These are phyloP conservation scores for Cataglyphis rosenhaueri DNA, from an alignment of 2,888 invertebrate species.

Conservation along the genomic window DNA sequence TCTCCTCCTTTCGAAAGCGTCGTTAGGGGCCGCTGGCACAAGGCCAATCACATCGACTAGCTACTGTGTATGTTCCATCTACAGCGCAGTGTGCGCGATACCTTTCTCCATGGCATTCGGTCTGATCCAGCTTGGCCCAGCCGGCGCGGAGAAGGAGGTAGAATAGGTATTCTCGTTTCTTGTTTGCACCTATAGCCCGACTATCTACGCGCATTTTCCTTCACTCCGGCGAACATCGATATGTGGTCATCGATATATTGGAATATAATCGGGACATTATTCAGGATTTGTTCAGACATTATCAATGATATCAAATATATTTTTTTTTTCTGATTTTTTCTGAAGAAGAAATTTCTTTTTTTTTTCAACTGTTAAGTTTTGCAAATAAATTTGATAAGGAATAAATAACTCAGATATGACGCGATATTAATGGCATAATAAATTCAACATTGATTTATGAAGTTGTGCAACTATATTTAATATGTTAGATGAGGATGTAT, in stretches of 20 bases:
- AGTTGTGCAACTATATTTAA: slow-evolving; percentile 1
- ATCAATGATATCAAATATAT: slow-evolving; percentile 24
- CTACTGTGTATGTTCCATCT: slow-evolving; percentile 80
- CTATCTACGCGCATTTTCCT: slow-evolving; percentile 59
- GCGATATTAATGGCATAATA: slow-evolving; percentile 8
- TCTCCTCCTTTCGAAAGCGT: slow-evolving; percentile 84
- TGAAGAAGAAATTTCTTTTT: slow-evolving; percentile 45
- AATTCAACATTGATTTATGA: neutral
- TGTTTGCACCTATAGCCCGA: slow-evolving; percentile 81
- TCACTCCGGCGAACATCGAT: slow-evolving; percentile 78
- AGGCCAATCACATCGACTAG: slow-evolving; percentile 85
- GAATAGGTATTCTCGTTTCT: slow-evolving; percentile 81
- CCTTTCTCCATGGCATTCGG: slow-evolving; percentile 56
- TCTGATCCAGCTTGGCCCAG: slow-evolving; percentile 72
- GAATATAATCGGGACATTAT: slow-evolving; percentile 78
- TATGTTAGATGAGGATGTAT: neutral
- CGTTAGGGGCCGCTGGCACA: slow-evolving; percentile 84
- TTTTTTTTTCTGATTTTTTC: slow-evolving; percentile 29
- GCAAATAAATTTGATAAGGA: neutral
- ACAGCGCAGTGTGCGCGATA: slow-evolving; percentile 68
- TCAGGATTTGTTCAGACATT: slow-evolving; percentile 64
- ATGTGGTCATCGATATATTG: slow-evolving; percentile 79
- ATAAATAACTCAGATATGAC: neutral
- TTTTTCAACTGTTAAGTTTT: slow-evolving; percentile 8
- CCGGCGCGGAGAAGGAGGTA: slow-evolving; percentile 61